phyloP scores from a whole-genome alignment of 1,140 invertebrate genomes.

The Penaeus japonicus region DNA sequence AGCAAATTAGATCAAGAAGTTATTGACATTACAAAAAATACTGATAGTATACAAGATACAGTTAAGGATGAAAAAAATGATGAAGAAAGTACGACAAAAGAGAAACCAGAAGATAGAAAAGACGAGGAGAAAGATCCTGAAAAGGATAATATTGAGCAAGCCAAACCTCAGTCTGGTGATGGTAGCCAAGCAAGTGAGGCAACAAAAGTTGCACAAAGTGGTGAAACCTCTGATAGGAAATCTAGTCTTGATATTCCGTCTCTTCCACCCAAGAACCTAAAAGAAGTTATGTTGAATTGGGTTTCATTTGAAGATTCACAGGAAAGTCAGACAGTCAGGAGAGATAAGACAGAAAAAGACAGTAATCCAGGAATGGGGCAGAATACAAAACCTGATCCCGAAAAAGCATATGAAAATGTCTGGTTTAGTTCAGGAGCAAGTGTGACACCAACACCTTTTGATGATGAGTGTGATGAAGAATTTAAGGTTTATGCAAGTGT shows the following conservation, averaged over 20 bases:
- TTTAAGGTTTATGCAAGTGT: conserved; percentile 59
- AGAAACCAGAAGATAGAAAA: neutral
- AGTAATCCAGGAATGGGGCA: neutral
- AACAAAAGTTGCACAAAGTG: neutral
- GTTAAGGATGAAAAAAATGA: neutral
- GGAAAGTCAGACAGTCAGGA: too few relatives aligned
- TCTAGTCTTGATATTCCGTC: too few relatives aligned
- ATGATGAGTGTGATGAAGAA: conserved; percentile 22
- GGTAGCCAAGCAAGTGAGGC: neutral
- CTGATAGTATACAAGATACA: neutral
- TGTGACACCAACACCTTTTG: neutral
- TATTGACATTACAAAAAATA: neutral
- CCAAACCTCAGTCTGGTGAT: too few relatives aligned
- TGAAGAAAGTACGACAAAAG: neutral
- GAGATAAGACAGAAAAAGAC: neutral
- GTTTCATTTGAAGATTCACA: conserved; percentile 41
- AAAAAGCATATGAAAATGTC: conserved; percentile 29
- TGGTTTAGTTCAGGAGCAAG: conserved; percentile 32
- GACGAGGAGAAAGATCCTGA: neutral
- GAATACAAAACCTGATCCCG: neutral
- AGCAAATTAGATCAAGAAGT: neutral
- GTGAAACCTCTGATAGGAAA: too few relatives aligned
- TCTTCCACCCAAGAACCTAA: neutral
- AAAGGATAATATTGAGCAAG: neutral
- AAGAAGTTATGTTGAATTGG: conserved; percentile 27